Base-by-base conservation (phyloP, 2,113 vertebrate genomes). In the Pelobates fuscus region DNA sequence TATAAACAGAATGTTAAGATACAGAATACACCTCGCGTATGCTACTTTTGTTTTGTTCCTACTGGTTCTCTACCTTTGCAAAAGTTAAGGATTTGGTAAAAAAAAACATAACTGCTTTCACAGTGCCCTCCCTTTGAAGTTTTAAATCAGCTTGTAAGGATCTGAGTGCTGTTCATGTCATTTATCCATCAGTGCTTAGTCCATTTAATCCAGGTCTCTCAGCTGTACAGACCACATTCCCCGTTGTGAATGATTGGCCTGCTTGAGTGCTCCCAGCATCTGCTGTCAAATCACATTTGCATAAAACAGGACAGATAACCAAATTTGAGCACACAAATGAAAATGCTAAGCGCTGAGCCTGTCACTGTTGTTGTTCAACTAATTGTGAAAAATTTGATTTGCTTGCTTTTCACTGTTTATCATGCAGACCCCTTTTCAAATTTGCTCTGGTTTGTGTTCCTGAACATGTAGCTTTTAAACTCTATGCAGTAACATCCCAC, bases 321-420 rank as follows among this genome's bases (percentile, higher is more conserved):
- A 95, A 97, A 98, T 98, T 96, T 96, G 91, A 93, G 90, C 87
- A 88, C 89, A 88, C 91, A 92, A 89, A 92, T 92, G 92, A 93
- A 93, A 93, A 91, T 88, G 85, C 88, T 88, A 86, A 90, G 88
- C 92, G 85, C 88, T 89, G 88, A 90, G 93, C 92, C 92, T 97
- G 96, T 96, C 96, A 94, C 87, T 85, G 91, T 93, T 92, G 91
- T 92, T 86, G 87, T 90, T 89, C 90, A 91, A 94, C 93, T 99
- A 99, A 99, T 99, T 97, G 95, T 97, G 95, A 99, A 94, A 92
- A 95, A 99, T 99, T 92, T 82, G 94, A 95, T 98, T 98, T 96
- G 91, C 91, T 86, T 70, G 82, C 83, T 86, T 89, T 91, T 89
- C 88, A 68, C 89, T 86, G 91, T 95, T 95, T 90, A 92, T 96